These are phyloP conservation scores for Idaea aversata DNA, from an alignment of 2,888 invertebrate genomes.

Conservation along the genomic window DNA sequence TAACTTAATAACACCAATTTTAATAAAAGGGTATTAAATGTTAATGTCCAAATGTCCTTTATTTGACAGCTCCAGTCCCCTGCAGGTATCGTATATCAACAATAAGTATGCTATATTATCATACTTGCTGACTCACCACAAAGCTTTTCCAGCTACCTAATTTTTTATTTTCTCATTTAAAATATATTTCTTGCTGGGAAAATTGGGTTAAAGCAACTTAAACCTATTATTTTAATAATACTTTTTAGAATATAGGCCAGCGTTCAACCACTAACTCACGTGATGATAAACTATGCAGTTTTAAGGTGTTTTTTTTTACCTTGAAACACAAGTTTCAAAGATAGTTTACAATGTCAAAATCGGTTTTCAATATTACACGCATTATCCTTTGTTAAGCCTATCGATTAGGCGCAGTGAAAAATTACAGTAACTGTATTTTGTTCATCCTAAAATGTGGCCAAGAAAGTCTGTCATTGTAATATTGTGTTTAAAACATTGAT, in stretches of 20 bases:
- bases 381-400: no score
- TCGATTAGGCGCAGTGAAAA: no score
- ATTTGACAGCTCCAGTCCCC: not conserved
- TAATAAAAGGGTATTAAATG: not conserved
- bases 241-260: not conserved
- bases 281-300: no score
- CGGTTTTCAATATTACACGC: no score
- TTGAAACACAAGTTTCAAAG: no score
- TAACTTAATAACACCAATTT: not conserved
- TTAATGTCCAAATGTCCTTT: not conserved
- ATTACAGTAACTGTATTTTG: no score
- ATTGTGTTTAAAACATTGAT: no score
- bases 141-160: not conserved
- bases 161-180: not conserved
- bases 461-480: no score
- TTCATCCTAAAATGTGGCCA: no score
- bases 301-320: no score
- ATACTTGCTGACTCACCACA: not conserved
- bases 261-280: not conserved
- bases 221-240: not conserved
- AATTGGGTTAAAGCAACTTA: not conserved
- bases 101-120: not conserved
- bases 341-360: no score
- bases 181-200: not conserved
- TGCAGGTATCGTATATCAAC: not conserved